These are phyloP conservation scores for Centropus unirufus DNA, from an alignment of 2,113 vertebrate species.

Conservation along the genomic window DNA sequence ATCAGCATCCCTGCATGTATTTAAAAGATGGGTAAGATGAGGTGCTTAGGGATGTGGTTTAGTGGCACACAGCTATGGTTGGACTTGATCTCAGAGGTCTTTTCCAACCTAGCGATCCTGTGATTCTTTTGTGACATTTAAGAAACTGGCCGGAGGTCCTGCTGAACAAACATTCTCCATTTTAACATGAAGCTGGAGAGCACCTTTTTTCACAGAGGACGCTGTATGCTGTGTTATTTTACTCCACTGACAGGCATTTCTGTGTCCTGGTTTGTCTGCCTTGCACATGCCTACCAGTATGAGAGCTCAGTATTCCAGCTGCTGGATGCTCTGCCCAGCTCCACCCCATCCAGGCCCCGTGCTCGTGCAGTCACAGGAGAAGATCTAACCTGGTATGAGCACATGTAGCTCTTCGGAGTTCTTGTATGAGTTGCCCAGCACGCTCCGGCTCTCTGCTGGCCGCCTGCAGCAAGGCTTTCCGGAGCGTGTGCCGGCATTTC, in stretches of 20 bases:
- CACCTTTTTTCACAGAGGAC: not conserved
- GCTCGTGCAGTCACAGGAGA: not conserved
- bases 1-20: too few species aligned
- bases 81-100: too few species aligned
- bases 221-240: not conserved
- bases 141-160: not conserved
- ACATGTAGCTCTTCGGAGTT: slow-evolving; percentile 80
- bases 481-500: slow-evolving; percentile 91
- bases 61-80: too few species aligned
- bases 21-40: too few species aligned
- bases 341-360: not conserved
- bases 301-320: not conserved
- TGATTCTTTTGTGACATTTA: not conserved
- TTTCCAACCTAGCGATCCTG: too few species aligned
- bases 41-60: too few species aligned
- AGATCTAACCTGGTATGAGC: slow-evolving; percentile 81
- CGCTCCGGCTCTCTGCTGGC: slow-evolving; percentile 90
- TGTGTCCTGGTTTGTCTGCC: not conserved
- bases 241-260: not conserved
- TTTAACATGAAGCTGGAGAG: not conserved
- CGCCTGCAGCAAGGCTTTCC: slow-evolving; percentile 94
- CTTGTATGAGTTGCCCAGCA: slow-evolving; percentile 87
- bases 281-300: not conserved
- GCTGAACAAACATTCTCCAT: not conserved
- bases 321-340: not conserved